phyloP scores from a whole-genome alignment of 2,797 vertebrate genomes.

The Acanthurus leucopareius region DNA sequence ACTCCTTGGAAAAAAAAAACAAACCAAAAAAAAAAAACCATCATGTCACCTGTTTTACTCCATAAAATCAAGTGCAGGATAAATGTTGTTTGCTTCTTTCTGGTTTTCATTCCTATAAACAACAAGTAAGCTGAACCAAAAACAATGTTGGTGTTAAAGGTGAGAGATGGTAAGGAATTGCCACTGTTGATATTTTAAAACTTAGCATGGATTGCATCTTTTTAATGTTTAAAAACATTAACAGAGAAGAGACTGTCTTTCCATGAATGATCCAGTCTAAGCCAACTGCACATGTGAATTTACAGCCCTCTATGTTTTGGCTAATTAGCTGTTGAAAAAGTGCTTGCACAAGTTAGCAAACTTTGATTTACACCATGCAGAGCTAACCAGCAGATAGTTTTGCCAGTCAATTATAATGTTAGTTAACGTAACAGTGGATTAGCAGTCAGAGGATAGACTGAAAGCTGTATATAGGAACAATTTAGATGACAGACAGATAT shows the following conservation, averaged over 20 bases:
- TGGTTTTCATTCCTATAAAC: no score
- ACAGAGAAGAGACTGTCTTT: not conserved
- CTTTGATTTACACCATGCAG: not conserved
- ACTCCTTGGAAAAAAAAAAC: no score
- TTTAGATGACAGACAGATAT: not conserved
- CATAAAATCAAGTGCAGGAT: not conserved
- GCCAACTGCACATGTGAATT: not conserved
- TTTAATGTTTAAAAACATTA: not conserved
- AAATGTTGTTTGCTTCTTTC: not conserved
- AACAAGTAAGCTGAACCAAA: no score
- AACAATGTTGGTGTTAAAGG: no score
- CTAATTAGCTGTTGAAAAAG: not conserved
- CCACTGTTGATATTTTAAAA: no score
- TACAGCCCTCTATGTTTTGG: not conserved
- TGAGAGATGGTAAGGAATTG: no score
- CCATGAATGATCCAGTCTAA: not conserved
- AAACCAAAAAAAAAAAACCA: no score
- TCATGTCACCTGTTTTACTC: not conserved
- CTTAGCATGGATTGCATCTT: not conserved
- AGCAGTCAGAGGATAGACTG: not conserved
- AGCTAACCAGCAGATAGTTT: not conserved
- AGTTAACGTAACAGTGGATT: no score
- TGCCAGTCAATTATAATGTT: not conserved
- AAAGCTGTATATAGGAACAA: no score
- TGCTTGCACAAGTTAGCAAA: not conserved